Base-by-base conservation (phyloP, 2,797 vertebrate genomes). In the Toxotes lorentzi region DNA sequence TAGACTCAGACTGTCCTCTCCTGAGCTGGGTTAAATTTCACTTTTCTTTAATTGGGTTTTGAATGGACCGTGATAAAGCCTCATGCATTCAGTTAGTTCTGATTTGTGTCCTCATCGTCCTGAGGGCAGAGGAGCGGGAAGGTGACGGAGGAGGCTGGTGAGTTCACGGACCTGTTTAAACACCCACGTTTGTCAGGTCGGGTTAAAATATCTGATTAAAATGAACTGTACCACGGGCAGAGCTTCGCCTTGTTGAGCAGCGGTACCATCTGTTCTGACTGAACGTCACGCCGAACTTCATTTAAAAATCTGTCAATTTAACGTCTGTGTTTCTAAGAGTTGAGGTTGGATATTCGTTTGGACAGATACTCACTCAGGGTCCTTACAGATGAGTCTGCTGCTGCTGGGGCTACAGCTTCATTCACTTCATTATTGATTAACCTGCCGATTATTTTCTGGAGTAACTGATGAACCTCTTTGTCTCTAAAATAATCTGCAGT, bases 71-170 rank as follows among this genome's bases (percentile, higher is more conserved):
- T 3, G 27, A 38, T 1, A 1, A 1, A 5, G 4, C 6, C 12
- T 3, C 14, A 0, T 40, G 7, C 9, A 0, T 24, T 0, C 56
- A 1, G 2, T n/a, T 84, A 0, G 7, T 81, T 3, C 8, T 76
- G 43, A 1, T 54, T 0, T 79, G 69, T 30, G 13, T 82, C 35
- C 1, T 68, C 2, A 1, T 51, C 35, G 45, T 2, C 0, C 43
- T 61, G 41, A 50, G 51, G 51, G 78, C 78, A 3, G 63, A 70
- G 60, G 32, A 32, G 64, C 54, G 10, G 40, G 1, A 14, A 0
- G 79, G 32, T 2, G 86, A 81, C 48, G 86, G 72, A 24, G 91
- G 84, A 41, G 90, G 87, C 34, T 91, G 91, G 88, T 89, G 82
- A 87, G 88, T 78, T 59, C 59, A 68, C 21, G 0, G 35, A 40